Evolutionary conservation across 2,797 vertebrate species (phyloP).

Genomic region (Hypotaenidia okinawae): DNA sequence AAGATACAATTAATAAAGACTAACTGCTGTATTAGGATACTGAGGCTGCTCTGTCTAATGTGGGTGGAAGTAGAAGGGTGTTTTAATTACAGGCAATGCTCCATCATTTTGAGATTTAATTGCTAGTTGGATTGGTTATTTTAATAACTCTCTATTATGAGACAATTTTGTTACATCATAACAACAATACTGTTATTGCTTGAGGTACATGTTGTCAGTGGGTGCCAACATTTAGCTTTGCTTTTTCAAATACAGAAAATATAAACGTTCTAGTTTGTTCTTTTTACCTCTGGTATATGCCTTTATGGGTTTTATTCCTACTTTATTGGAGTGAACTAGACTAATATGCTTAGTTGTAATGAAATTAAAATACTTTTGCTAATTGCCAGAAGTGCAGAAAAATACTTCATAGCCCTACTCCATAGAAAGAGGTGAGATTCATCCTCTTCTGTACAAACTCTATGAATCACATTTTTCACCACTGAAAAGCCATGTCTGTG

Average conservation of each 20-base stretch:
- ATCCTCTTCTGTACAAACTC: background rate
- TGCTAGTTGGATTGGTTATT: constrained; percentile 19
- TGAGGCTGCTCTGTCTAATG: background rate
- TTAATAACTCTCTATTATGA: background rate
- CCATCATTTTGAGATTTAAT: constrained; percentile 3
- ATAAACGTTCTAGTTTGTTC: background rate
- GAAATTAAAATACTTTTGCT: background rate
- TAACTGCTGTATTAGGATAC: background rate
- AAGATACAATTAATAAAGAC: constrained; percentile 42
- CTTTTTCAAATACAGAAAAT: background rate
- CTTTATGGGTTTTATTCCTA: background rate
- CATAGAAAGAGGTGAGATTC: background rate
- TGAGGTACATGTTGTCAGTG: background rate
- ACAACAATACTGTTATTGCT: background rate
- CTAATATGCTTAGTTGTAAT: background rate
- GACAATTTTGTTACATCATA: background rate
- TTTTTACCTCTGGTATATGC: background rate
- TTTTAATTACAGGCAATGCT: constrained; percentile 23
- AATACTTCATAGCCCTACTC: background rate
- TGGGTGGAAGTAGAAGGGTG: background rate
- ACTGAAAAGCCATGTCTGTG: background rate
- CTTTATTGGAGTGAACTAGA: background rate
- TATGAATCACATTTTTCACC: background rate
- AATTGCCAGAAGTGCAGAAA: background rate
- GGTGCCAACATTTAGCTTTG: background rate